Base-by-base conservation (phyloP, 2,797 vertebrate genomes). In the Setipinna tenuifilis region DNA sequence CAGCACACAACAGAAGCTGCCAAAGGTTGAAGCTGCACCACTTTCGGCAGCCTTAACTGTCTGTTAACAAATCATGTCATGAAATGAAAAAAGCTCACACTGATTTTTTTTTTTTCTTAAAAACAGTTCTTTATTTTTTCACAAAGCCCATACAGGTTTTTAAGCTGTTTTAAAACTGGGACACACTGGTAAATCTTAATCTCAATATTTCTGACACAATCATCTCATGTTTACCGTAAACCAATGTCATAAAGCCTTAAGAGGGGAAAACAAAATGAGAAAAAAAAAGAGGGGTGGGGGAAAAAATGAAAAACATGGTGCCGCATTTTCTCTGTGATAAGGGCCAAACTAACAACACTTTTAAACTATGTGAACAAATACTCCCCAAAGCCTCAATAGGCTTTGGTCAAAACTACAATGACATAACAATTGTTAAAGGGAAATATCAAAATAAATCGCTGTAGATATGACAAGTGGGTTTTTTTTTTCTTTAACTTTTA, bases 131-230 rank as follows among this genome's bases (percentile, higher is more conserved):
- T 98, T 98, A 97, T 98, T 95, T 96, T 96, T 97, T 94, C 93
- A 94, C 92, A 97, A 97, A 97, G 97, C 94, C 96, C 97, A 95
- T 97, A 98, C 96, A 98, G 95, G 97, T 95, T 96, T 96, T 96
- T 93, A 97, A 98, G 96, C 96, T 95, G 96, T 93, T 95, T 92
- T 94, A 95, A 97, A 96, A 96, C 92, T 95, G 94, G 95, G 95
- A 95, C 94, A 96, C 96, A 96, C 96, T 95, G 96, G 96, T 93
- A 95, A 96, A 95, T 96, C 94, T 96, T 95, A 93, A 92, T 92
- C 87, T 93, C 90, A 91, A 88, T 86, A 88, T 91, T 90, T 92
- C 88, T 83, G 87, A 90, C 92, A 94, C 91, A 91, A 82, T 88
- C 88, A 91, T 86, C 92, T 90, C 85, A 83, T 82, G 88, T 85